Evolutionary conservation across 2,888 invertebrate genomes (phyloP).

Genomic region (Macrosiphum euphorbiae): DNA sequence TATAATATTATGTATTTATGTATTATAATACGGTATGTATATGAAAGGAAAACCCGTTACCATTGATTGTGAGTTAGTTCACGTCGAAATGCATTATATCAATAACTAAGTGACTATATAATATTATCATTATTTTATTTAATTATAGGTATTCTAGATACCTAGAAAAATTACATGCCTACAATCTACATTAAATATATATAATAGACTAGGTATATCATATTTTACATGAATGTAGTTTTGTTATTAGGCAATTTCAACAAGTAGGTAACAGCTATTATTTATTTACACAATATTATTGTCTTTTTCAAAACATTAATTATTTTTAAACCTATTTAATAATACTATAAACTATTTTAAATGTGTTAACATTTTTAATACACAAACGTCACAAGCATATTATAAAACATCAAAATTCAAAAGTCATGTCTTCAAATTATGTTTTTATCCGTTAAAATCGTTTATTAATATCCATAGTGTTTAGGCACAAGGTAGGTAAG

Average conservation of each 20-base stretch:
- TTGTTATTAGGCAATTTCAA: background rate
- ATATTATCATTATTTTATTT: background rate
- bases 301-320: background rate
- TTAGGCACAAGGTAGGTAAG: background rate
- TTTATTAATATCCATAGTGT: background rate
- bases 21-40: background rate
- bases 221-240: background rate
- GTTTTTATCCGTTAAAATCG: background rate
- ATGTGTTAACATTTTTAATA: background rate
- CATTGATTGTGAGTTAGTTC: constrained; percentile 10
- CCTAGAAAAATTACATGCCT: background rate
- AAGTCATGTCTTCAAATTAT: background rate
- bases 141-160: background rate
- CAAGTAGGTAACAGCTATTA: background rate
- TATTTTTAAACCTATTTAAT: background rate
- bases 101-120: background rate
- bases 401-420: too few species aligned
- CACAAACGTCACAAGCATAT: background rate
- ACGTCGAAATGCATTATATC: constrained; percentile 22
- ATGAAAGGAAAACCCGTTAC: constrained; percentile 1
- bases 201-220: background rate
- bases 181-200: background rate
- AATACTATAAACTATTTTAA: background rate
- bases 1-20: background rate
- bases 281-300: background rate